Conservation (phyloP, 2,888 invertebrate genomes). For the Anticlea derivata region DNA sequence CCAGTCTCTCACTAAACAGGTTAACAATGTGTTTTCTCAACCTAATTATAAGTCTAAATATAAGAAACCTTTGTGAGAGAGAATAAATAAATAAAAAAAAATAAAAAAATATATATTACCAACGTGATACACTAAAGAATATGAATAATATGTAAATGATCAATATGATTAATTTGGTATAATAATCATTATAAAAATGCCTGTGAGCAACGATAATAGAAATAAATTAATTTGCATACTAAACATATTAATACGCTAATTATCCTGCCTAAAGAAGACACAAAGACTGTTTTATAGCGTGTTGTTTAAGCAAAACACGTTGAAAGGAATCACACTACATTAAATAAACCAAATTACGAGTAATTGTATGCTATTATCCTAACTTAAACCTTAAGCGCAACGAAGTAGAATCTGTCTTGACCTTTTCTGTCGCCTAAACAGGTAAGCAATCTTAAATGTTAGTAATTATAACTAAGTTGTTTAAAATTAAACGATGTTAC, state of each 20-base stretch:
- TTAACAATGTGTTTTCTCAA: no score
- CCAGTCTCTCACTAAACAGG: no score
- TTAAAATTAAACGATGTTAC: constrained; percentile 4
- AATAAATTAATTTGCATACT: no score
- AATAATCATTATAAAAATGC: not conserved
- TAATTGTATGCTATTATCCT: constrained; percentile 11
- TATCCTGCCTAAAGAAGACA: constrained; percentile 2
- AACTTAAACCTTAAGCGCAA: constrained; percentile 1
- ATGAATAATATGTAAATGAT: no score
- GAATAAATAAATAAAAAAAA: no score
- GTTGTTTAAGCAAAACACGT: no score
- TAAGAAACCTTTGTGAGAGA: no score
- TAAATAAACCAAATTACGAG: constrained; percentile 5
- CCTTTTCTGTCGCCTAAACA: constrained; percentile 16
- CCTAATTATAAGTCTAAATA: no score
- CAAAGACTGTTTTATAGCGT: constrained; percentile 17
- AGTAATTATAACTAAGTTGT: constrained; percentile 3
- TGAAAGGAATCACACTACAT: constrained; percentile 13
- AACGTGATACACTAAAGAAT: no score
- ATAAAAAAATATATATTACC: no score
- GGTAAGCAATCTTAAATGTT: constrained; percentile 11
- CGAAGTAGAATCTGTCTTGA: constrained; percentile 10
- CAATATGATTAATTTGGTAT: no score
- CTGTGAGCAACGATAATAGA: no score
- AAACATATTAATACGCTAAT: constrained; percentile 5